A percentile compares a stretch with the other conserved stretches of the same genome.
phyloP scores from a whole-genome alignment of 2,113 vertebrate genomes.

The Octodon degus region DNA sequence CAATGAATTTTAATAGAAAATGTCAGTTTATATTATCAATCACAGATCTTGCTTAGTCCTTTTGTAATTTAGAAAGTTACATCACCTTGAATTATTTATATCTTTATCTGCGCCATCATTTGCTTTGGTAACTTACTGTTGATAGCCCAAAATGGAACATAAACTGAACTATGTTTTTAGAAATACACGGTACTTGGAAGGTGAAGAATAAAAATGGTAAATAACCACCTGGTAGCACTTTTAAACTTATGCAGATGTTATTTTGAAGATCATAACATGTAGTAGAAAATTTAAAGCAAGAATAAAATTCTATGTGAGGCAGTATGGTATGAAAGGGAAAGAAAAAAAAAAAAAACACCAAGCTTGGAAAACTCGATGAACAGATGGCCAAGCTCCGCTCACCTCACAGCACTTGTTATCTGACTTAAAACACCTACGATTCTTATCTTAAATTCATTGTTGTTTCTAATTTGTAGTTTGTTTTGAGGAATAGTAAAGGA shows the following conservation, averaged over 20 bases:
- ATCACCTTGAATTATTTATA: neutral
- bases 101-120: neutral
- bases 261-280: neutral
- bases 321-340: neutral
- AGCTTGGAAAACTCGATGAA: neutral
- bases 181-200: neutral
- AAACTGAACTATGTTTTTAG: neutral
- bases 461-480: neutral
- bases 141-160: neutral
- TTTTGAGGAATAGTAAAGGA: neutral
- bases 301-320: neutral
- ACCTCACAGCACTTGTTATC: neutral
- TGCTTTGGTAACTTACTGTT: neutral
- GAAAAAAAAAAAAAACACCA: neutral
- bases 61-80: slow-evolving; percentile 7
- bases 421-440: neutral
- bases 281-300: neutral
- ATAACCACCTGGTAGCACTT: neutral
- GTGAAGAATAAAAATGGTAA: slow-evolving; percentile 17
- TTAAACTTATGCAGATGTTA: neutral
- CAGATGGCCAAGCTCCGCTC: neutral
- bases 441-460: neutral
- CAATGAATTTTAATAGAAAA: slow-evolving; percentile 1
- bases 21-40: neutral
- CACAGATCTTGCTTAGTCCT: neutral